Evolutionary conservation across 2,888 invertebrate species (phyloP), one percentile per base, ranked within the genome.

Genomic region (Malachius bipustulatus): DNA sequence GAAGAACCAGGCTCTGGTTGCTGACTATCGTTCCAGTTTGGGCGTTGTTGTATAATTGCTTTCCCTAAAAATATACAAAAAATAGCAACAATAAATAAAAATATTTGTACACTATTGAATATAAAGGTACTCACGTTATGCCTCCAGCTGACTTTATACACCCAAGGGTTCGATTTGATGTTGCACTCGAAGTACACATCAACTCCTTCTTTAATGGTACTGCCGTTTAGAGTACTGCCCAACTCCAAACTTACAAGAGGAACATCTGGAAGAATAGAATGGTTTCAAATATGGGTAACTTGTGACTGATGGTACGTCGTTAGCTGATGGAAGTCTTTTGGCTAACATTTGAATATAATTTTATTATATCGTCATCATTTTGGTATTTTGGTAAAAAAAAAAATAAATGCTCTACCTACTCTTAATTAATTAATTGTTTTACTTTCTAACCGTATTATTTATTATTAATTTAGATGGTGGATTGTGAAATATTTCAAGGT

Each of bases 181-280:
- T 78, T 83, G 66, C 89, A 89, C 59, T 89, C 88, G 57, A 89
- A 88, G 67, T 87, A 88, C 8, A 89, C 87, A 57, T 89, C 89
- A 40, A 83, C 83, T 4, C 84, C 87, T 61, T 89, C 89, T 49
- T 81, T 80, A 52, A 90, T 83, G 47, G 77, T 76, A 41, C 71
- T 75, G 2, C 83, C 77, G 55, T 85, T 79, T 30, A 85, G 67
- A 49, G 77, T 87, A 47, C 84, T 83, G 3, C 88, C 88, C 47
- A 89, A 71, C 54, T 84, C 83, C 47, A 89, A 61, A 6, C 76
- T 76, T 37, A 88, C 82, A 48, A 88, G 75, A 1, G 89, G 89
- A 10, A 81, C 76, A 67, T 87, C 89, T 89, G 71, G 26, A 68
- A 66, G 52, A 28, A 28, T 14, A 12, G 10, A 24, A 26, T n/a